These are phyloP conservation scores for Calliopsis andreniformis DNA, from an alignment of 1,140 invertebrate genomes.

Conservation along the genomic window DNA sequence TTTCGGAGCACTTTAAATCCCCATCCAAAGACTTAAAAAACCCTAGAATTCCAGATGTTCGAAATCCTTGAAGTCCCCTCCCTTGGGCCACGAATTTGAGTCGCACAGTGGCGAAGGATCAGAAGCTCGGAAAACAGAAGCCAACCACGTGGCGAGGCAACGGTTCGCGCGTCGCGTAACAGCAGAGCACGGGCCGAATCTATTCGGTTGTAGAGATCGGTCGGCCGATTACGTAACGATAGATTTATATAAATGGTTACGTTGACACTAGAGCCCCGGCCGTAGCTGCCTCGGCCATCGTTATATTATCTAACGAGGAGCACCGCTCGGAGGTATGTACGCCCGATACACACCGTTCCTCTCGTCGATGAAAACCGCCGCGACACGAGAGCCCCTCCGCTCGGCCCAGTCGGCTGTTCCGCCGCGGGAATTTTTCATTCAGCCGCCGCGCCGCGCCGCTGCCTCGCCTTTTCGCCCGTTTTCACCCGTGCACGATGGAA, in stretches of 20 bases:
- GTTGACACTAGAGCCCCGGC: slow-evolving; percentile 79
- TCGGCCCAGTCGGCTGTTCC: too few species aligned
- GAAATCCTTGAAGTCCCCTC: too few species aligned
- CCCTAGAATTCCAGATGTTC: too few species aligned
- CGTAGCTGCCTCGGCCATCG: slow-evolving; percentile 67
- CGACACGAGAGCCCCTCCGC: too few species aligned
- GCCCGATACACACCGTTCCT: slow-evolving; percentile 6
- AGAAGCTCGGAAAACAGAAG: too few species aligned
- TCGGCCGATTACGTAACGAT: slow-evolving; percentile 77
- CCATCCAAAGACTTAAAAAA: too few species aligned
- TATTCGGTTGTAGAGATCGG: slow-evolving; percentile 68
- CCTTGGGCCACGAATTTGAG: too few species aligned
- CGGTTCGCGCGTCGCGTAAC: slow-evolving; percentile 30
- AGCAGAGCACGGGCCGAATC: slow-evolving; percentile 66
- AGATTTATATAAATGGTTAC: slow-evolving; percentile 83
- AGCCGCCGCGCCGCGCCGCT: background rate
- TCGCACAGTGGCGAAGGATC: too few species aligned
- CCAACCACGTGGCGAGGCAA: slow-evolving; percentile 26
- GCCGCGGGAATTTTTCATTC: background rate
- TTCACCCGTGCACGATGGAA: background rate
- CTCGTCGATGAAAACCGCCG: background rate
- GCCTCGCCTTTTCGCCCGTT: background rate
- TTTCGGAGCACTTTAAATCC: too few species aligned
- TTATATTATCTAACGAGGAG: slow-evolving; percentile 80
- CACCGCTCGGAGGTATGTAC: slow-evolving; percentile 34